A percentile compares a stretch with the other conserved stretches of the same genome.
These are phyloP conservation scores for Carcinoscorpius rotundicauda DNA, from an alignment of 1,140 invertebrate species.

Conservation along the genomic window DNA sequence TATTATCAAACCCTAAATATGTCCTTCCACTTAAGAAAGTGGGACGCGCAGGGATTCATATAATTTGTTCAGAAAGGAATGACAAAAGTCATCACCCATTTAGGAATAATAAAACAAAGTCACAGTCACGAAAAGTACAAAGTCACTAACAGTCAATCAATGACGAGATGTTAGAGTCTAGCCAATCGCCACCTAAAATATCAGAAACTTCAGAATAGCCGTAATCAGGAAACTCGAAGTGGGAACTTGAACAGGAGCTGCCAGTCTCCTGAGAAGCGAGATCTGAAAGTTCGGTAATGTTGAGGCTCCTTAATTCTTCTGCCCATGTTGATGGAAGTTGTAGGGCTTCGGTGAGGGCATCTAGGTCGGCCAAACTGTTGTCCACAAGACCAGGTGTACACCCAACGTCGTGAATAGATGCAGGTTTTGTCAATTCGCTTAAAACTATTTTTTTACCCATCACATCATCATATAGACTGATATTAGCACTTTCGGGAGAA, in stretches of 20 bases:
- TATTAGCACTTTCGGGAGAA: conserved; percentile 54
- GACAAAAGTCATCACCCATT: too few relatives aligned
- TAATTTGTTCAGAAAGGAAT: too few relatives aligned
- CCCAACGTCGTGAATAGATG: too few relatives aligned
- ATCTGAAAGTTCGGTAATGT: conserved; percentile 41
- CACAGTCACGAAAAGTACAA: too few relatives aligned
- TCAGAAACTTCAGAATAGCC: conserved; percentile 54
- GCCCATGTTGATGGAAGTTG: conserved; percentile 42
- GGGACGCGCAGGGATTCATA: too few relatives aligned
- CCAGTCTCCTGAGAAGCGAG: conserved; percentile 53
- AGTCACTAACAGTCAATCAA: too few relatives aligned
- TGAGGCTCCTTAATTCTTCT: conserved; percentile 31
- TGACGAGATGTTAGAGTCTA: neutral
- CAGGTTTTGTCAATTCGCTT: too few relatives aligned
- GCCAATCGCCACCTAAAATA: conserved; percentile 31
- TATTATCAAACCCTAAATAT: too few relatives aligned
- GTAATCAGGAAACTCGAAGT: conserved; percentile 58
- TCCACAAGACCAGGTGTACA: neutral
- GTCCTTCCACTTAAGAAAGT: too few relatives aligned
- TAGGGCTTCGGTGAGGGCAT: conserved; percentile 49
- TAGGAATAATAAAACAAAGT: too few relatives aligned
- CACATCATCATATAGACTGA: conserved; percentile 47
- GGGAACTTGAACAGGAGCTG: conserved; percentile 49
- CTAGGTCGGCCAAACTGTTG: conserved; percentile 48
- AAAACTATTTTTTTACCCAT: too few relatives aligned